Evolutionary conservation across 2,113 vertebrate genomes (phyloP).

Genomic region (Gambusia holbrooki): DNA sequence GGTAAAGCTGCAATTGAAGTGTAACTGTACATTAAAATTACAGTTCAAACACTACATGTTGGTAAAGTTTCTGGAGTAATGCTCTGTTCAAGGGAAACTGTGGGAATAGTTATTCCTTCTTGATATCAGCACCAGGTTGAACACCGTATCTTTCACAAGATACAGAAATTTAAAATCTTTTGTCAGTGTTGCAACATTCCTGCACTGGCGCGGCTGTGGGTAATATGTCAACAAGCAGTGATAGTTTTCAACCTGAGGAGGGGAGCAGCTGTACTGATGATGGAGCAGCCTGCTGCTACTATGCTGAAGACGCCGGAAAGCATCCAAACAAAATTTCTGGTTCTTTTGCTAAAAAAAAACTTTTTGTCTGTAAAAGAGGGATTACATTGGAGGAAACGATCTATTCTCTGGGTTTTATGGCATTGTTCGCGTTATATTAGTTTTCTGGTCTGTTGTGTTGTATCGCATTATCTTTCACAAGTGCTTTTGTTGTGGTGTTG

Average conservation of each 20-base stretch:
- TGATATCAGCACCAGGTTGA: not conserved
- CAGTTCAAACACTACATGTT: not conserved
- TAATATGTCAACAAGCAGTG: not conserved
- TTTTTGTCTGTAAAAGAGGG: conserved; percentile 6
- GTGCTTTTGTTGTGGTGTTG: conserved; percentile 22
- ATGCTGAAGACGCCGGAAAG: not conserved
- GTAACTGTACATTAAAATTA: not conserved
- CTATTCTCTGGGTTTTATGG: not conserved
- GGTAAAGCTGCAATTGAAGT: not conserved
- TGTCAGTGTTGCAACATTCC: not conserved
- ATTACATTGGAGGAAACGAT: not conserved
- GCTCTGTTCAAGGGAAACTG: not conserved
- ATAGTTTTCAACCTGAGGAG: not conserved
- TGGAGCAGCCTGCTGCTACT: not conserved
- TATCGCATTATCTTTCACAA: conserved; percentile 2
- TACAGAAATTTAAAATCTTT: not conserved
- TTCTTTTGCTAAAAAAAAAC: conserved; percentile 7
- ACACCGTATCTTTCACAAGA: not conserved
- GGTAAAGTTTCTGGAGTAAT: not conserved
- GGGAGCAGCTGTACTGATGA: conserved; percentile 1
- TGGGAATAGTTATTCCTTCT: not conserved
- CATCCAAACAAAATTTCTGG: conserved; percentile 14
- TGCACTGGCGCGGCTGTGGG: not conserved
- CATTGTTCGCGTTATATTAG: not conserved
- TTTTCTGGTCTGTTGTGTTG: conserved; percentile 8